These are phyloP conservation scores for Silurus asotus DNA, from an alignment of 2,113 vertebrate species.

Conservation along the genomic window DNA sequence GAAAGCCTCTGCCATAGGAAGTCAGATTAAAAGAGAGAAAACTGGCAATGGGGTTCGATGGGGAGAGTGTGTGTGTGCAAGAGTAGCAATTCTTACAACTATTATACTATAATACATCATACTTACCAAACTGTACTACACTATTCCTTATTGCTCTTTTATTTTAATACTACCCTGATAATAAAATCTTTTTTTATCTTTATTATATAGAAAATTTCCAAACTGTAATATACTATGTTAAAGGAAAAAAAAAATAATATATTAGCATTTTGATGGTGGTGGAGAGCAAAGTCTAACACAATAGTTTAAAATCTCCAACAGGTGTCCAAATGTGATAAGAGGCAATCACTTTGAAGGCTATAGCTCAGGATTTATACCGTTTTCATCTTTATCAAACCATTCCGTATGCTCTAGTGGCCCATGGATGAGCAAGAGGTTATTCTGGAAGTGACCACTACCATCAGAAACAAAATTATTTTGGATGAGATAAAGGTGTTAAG, in stretches of 20 bases:
- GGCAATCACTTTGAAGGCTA: background rate
- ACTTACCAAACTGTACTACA: no score
- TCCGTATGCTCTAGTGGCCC: background rate
- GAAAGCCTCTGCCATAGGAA: conserved; percentile 31
- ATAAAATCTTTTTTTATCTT: no score
- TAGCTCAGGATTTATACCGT: background rate
- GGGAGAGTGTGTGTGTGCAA: conserved; percentile 55
- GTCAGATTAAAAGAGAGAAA: conserved; percentile 65
- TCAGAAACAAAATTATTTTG: background rate
- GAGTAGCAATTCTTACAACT: no score
- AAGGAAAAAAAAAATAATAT: no score
- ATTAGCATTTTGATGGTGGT: background rate
- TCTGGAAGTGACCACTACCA: background rate
- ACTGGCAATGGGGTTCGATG: conserved; percentile 49
- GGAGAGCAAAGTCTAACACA: background rate
- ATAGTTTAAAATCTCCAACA: background rate
- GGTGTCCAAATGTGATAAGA: background rate
- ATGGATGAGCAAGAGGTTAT: background rate
- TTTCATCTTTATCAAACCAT: background rate
- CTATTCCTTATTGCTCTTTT: no score
- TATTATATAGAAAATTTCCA: no score
- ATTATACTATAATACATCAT: no score
- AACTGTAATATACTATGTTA: no score
- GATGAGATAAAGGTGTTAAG: background rate
- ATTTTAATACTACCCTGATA: no score